A percentile compares a stretch with the other conserved stretches of the same genome.
These are phyloP conservation scores for Andrena marginata DNA, from an alignment of 2,888 invertebrate genomes.

Conservation along the genomic window DNA sequence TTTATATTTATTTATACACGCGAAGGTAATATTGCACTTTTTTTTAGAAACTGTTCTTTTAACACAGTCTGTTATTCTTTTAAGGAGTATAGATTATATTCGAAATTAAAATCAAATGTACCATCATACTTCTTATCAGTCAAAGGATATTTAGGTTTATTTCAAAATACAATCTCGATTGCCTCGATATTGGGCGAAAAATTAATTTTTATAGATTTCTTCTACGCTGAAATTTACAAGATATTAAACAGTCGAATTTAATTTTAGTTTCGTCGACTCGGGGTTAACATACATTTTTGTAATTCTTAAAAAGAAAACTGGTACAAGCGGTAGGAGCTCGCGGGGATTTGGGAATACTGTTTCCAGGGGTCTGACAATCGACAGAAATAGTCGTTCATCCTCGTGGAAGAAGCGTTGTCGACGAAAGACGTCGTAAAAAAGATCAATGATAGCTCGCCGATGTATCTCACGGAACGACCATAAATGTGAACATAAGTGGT, in stretches of 20 bases:
- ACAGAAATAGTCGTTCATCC: not conserved
- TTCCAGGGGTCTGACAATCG: not conserved
- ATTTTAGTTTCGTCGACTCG: not conserved
- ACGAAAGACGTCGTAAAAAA: conserved; percentile 19
- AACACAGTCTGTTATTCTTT: too few relatives aligned
- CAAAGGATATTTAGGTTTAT: too few relatives aligned
- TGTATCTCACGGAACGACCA: conserved; percentile 45
- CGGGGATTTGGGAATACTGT: not conserved
- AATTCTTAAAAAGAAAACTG: not conserved
- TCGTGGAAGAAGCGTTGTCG: conserved; percentile 2
- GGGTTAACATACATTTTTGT: not conserved
- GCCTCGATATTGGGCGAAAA: too few relatives aligned
- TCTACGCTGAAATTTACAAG: too few relatives aligned
- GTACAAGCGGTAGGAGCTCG: not conserved
- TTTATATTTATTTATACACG: too few relatives aligned
- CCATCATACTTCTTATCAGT: too few relatives aligned
- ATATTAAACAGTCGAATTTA: not conserved
- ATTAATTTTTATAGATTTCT: too few relatives aligned
- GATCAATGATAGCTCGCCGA: conserved; percentile 42
- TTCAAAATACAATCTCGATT: too few relatives aligned
- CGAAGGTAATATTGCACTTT: too few relatives aligned
- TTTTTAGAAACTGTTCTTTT: too few relatives aligned
- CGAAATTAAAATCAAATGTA: too few relatives aligned
- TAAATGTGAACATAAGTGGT: conserved; percentile 56
- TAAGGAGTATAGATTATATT: too few relatives aligned